Evolutionary conservation across 2,113 vertebrate species (phyloP).

Genomic region (Xyrauchen texanus): DNA sequence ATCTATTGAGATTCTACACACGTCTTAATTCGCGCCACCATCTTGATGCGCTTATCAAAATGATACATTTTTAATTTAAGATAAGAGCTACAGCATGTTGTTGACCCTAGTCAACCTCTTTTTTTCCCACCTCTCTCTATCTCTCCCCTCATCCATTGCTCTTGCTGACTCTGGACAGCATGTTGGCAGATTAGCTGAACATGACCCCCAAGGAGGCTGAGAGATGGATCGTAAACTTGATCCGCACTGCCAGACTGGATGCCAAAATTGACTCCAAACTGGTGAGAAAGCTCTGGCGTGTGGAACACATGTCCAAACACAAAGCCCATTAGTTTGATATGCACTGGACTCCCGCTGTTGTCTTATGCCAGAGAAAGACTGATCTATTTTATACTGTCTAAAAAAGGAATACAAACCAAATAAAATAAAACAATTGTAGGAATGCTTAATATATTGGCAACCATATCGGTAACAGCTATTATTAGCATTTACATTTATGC

Average conservation of each 20-base stretch:
- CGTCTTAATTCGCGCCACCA: background rate
- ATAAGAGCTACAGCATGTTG: background rate
- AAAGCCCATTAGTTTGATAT: conserved; percentile 3
- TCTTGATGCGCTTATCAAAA: background rate
- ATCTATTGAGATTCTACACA: background rate
- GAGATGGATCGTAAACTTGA: conserved; percentile 97
- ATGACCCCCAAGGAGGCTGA: conserved; percentile 97
- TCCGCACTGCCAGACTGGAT: conserved; percentile 93
- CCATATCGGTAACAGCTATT: no score
- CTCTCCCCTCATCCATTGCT: background rate
- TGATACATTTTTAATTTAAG: background rate
- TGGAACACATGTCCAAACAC: conserved; percentile 15
- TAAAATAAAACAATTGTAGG: no score
- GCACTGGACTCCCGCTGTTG: background rate
- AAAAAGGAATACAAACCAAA: no score
- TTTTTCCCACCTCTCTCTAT: background rate
- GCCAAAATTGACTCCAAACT: conserved; percentile 98
- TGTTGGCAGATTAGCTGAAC: conserved; percentile 97
- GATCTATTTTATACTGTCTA: no score
- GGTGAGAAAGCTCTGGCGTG: conserved; percentile 73
- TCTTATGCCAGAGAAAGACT: background rate
- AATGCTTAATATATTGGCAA: no score
- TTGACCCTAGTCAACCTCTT: background rate
- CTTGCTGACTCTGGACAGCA: conserved; percentile 71
- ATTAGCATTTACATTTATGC: no score